Evolutionary conservation across 2,113 vertebrate genomes (phyloP), one percentile per base, ranked within the genome.

Genomic region (Cyprinodon tularosa): DNA sequence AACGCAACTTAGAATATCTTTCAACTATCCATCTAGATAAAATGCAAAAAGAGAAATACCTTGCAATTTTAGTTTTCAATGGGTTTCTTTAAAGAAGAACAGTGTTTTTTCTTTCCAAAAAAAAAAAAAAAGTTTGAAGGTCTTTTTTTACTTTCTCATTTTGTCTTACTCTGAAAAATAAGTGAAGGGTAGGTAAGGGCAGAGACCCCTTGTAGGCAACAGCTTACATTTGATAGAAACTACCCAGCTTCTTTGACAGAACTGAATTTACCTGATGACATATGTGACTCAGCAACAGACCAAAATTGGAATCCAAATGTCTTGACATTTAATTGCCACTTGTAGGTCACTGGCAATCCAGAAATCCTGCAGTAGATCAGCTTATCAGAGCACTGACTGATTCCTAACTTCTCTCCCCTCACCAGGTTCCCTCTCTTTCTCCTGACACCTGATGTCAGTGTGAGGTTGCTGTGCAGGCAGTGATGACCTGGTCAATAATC

Each of bases 261-360:
- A 85, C 80, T 73, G 81, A 86, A 88, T 90, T 88, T 84, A 78
- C 72, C 42, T 78, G 72, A 80, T 87, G 90, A 91, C 82, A 90
- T 90, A 84, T 86, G 77, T 85, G 90, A 88, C 82, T 91, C 82
- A 82, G 88, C 82, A 83, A 66, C 84, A 76, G 81, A 85, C 59
- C 76, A 84, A 84, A 90, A 91, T 86, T 88, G 88, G 84, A 92
- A 92, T 91, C 89, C 87, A 91, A 93, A 93, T 93, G 91, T 84
- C 92, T 92, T 92, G 92, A 92, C 92, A 93, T 93, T 93, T 93
- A 92, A 90, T 91, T 87, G 89, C 87, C 87, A 91, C 90, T 90
- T 90, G 89, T 86, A 88, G 91, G 92, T 93, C 92, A 90, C 57
- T 22, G 72, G 81, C 86, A 86, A 89, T 90, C 89, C 83, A 77